Base-by-base conservation (phyloP, 2,113 vertebrate species). In the Turnix velox region DNA sequence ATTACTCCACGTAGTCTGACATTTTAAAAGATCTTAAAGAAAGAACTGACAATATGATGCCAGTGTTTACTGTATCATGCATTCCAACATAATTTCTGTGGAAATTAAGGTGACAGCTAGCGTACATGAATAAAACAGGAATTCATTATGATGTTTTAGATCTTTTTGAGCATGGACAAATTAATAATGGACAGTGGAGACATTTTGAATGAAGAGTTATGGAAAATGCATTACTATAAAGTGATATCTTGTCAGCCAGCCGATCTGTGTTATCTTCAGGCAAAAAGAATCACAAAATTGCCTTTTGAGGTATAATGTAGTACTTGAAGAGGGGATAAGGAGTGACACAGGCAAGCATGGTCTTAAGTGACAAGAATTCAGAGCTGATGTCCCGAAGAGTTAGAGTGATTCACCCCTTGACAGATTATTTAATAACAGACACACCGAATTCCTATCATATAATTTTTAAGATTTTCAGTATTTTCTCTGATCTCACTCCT, bases 1-100 rank as follows among this genome's bases (percentile, higher is more conserved):
- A 88, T 88, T 90, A 80, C 52, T 87, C 54, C 23, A 14, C 24
- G 58, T 49, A 80, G 63, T 87, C 61, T 96, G 85, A 92, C 86
- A 84, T 79, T 71, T 92, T 92, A 93, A 92, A 95, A 91, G 91
- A 94, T 78, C 87, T 88, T 89, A 82, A 68, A 69, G 80, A 63
- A 85, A 77, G 35, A 48, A 87, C 62, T 94, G 92, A 84, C 88
- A 95, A 48, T 77, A 62, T 90, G 84, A 88, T 95, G 71, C 83
- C 72, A 84, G 77, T 88, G 52, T 90, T 94, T 96, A 85, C 57
- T 48, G 49, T 88, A 86, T 95, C 54, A 17, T 7, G 23, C 66
- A 48, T 93, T 92, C 71, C 25, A 19, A 51, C 48, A 12, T 88
- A 52, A 88, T 94, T 93, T 81, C 35, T 79, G 14, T 68, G 51